Evolutionary conservation across 2,113 vertebrate species (phyloP), one percentile per base, ranked within the genome.

Genomic region (Onychorhynchus coronatus): DNA sequence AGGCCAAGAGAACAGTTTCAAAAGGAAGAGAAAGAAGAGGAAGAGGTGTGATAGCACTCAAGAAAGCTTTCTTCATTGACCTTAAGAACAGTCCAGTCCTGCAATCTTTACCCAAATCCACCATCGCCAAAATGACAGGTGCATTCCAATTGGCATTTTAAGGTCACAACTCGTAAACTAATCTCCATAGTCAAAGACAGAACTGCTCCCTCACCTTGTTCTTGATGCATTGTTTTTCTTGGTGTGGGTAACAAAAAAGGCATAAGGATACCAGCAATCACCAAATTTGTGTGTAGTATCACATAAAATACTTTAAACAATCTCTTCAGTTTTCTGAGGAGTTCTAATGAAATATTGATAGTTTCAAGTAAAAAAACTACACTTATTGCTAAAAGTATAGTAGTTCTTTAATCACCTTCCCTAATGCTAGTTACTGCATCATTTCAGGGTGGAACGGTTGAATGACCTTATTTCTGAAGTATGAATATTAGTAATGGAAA

Each of bases 191-290:
- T 14, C 46, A 72, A 67, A 80, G 88, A 72, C 52, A 33, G 6
- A 93, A 49, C 70, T 91, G 76, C 37, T 91, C 74, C 46, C 73
- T 94, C 76, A 71, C 53, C 77, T 95, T 97, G 95, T 96, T 97
- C 95, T 96, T 97, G 93, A 96, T 95, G 95, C 66, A 92, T 83
- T 94, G 93, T 93, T 97, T 96, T 96, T 95, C 81, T 93, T 68
- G 58, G 52, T 44, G 31, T 33, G 90, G 95, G 93, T 88, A 97
- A 96, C 95, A 97, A 85, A 65, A 61, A 97, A 97, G 97, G 95
- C 95, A 97, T 97, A 97, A 97, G 97, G 97, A 97, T 93, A 92
- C 37, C 41, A 70, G 13, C 46, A 91, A 42, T 73, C 56, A 82
- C 46, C 50, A 35, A 88, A 83, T 87, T 80, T 31, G 27, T 15